A percentile compares a stretch with the other conserved stretches of the same genome.
Evolutionary conservation across 2,888 invertebrate species (phyloP).

Genomic region (Nomada ruficornis): DNA sequence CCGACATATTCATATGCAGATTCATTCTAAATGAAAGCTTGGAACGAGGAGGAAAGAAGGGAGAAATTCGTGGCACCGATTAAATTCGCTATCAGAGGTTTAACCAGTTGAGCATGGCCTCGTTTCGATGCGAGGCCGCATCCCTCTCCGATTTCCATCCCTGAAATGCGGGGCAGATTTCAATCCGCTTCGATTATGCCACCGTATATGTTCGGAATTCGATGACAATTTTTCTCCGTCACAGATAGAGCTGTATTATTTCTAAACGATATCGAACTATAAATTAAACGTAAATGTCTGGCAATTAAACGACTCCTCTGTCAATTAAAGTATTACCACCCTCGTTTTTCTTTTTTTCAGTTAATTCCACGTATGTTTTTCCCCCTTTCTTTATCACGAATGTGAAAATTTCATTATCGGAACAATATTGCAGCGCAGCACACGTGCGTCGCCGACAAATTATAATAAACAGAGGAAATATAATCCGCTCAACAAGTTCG

Average conservation of each 20-base stretch:
- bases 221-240: constrained; percentile 19
- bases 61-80: constrained; percentile 61
- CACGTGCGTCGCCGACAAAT: constrained; percentile 34
- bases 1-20: neutral
- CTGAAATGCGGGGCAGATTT: constrained; percentile 57
- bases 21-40: constrained; percentile 10
- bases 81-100: constrained; percentile 60
- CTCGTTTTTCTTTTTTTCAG: too few relatives aligned
- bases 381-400: too few relatives aligned
- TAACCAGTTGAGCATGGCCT: constrained; percentile 41
- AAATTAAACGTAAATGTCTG: too few relatives aligned
- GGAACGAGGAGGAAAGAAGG: constrained; percentile 34
- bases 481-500: constrained; percentile 56
- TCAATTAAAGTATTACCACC: too few relatives aligned
- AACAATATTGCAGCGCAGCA: neutral
- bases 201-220: constrained; percentile 6
- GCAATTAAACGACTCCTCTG: too few relatives aligned
- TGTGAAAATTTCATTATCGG: too few relatives aligned
- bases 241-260: too few relatives aligned
- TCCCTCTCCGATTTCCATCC: constrained; percentile 42
- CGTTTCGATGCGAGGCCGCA: constrained; percentile 21
- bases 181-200: constrained; percentile 63
- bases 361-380: too few relatives aligned
- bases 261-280: too few relatives aligned
- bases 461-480: constrained; percentile 45